phyloP scores from a whole-genome alignment of 35 echinoderm and acorn worm species.

The Lytechinus pictus region DNA sequence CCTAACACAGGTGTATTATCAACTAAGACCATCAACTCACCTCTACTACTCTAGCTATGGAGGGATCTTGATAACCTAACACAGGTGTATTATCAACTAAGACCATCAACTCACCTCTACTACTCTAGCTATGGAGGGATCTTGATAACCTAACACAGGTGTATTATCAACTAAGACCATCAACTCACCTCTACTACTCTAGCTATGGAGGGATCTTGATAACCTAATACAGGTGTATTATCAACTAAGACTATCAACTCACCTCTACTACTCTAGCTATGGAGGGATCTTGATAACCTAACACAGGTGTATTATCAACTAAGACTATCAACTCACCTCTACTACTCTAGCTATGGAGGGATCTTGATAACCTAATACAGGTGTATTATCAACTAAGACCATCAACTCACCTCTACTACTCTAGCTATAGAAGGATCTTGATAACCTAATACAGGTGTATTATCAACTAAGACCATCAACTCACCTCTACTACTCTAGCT shows the following conservation, averaged over 20 bases:
- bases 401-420: constrained; percentile 74
- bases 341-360: constrained; percentile 84
- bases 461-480: constrained; percentile 53
- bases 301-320: constrained; percentile 53
- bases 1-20: constrained; percentile 58
- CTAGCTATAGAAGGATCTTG: constrained; percentile 76
- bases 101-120: constrained; percentile 73
- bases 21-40: constrained; percentile 54
- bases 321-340: constrained; percentile 69
- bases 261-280: constrained; percentile 88
- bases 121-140: constrained; percentile 80
- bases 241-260: constrained; percentile 54
- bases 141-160: constrained; percentile 53
- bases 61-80: constrained; percentile 62
- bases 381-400: constrained; percentile 59
- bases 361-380: constrained; percentile 53
- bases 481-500: constrained; percentile 82
- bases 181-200: constrained; percentile 79
- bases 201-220: constrained; percentile 73
- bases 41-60: constrained; percentile 85
- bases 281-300: constrained; percentile 66
- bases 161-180: constrained; percentile 56
- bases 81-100: constrained; percentile 57
- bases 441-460: constrained; percentile 56
- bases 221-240: constrained; percentile 54